Evolutionary conservation across 2,797 vertebrate species (phyloP).

Genomic region (Hydrocynus forskahlii): DNA sequence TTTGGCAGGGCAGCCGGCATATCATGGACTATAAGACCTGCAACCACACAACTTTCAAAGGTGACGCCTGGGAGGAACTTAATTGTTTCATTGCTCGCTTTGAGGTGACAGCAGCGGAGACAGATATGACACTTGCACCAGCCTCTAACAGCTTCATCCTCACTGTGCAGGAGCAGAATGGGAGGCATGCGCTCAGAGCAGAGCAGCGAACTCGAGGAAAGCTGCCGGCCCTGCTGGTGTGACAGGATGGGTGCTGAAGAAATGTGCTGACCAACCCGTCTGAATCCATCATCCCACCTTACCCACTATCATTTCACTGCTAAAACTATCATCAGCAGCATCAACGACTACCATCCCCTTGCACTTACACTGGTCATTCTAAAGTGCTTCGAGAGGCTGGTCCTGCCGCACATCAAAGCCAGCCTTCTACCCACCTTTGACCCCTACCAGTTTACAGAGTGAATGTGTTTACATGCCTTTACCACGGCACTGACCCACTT

Average conservation of each 20-base stretch:
- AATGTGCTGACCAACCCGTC: background rate
- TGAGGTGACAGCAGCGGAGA: too few relatives aligned
- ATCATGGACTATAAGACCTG: too few relatives aligned
- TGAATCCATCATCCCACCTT: background rate
- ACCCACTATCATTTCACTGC: background rate
- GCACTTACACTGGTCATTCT: background rate
- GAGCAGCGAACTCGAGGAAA: background rate
- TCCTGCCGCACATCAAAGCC: background rate
- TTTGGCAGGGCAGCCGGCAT: too few relatives aligned
- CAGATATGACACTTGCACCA: too few relatives aligned
- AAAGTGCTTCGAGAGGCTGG: background rate
- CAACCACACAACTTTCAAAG: too few relatives aligned
- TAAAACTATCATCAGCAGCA: background rate
- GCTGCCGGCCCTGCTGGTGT: background rate
- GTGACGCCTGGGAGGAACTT: too few relatives aligned
- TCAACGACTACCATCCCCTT: too few relatives aligned
- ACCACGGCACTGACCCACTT: constrained; percentile 30
- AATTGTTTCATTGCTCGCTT: too few relatives aligned
- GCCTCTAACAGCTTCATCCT: background rate
- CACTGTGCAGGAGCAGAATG: background rate
- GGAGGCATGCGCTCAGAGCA: background rate
- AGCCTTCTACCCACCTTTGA: background rate
- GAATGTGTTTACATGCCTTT: too few relatives aligned
- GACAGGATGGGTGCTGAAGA: background rate
- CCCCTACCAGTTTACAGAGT: background rate